Evolutionary conservation across 2,888 invertebrate genomes (phyloP).

Genomic region (Drosophila antonietae): DNA sequence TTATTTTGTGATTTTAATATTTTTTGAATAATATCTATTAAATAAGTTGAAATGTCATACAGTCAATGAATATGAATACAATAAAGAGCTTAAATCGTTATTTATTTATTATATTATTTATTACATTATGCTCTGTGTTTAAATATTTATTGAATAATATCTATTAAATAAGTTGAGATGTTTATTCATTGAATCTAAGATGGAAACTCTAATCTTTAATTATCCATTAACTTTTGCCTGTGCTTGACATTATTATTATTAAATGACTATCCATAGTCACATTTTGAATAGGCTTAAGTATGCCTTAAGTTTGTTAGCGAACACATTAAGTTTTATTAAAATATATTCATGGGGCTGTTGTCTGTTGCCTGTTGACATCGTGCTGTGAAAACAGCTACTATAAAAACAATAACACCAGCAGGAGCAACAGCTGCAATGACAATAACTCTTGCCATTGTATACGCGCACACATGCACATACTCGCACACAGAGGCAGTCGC

Average conservation of each 20-base stretch:
- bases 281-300: conserved; percentile 26
- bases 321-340: conserved; percentile 58
- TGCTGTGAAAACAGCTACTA: conserved; percentile 57
- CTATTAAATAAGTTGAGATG: neutral
- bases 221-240: no score
- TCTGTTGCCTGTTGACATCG: conserved; percentile 63
- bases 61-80: no score
- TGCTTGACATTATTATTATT: no score
- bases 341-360: conserved; percentile 67
- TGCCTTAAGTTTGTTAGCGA: conserved; percentile 21
- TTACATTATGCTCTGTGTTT: neutral
- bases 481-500: conserved; percentile 17
- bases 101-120: neutral
- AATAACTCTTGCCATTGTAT: conserved; percentile 66
- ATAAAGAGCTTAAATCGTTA: no score
- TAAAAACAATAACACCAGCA: conserved; percentile 66
- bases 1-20: neutral
- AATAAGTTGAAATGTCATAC: neutral
- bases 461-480: conserved; percentile 5
- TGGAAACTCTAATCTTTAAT: no score
- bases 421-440: conserved; percentile 75
- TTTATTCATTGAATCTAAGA: no score
- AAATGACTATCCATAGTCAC: no score
- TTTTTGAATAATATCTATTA: neutral
- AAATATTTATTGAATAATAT: neutral